These are phyloP conservation scores for Spongilla lacustris DNA, from an alignment of 37 sponge, comb jelly and placozoan genomes.

Conservation along the genomic window DNA sequence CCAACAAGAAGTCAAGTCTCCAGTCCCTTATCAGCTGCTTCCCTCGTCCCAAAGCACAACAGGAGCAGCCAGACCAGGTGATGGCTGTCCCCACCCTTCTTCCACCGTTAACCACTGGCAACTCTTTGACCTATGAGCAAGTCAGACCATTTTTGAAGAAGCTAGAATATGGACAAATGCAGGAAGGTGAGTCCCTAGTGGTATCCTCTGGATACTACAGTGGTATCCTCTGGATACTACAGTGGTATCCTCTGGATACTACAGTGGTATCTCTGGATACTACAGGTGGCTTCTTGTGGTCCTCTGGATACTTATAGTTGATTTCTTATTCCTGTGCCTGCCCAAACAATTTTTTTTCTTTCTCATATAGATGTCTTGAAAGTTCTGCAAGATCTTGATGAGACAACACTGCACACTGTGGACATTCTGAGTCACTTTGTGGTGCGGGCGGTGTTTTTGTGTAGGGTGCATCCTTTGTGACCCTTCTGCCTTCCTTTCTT, in stretches of 20 bases:
- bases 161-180: conserved; percentile 62
- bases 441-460: conserved; percentile 32
- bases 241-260: not conserved
- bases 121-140: conserved; percentile 48
- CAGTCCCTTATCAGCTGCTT: conserved; percentile 36
- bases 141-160: conserved; percentile 80
- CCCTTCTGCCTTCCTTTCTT: not conserved
- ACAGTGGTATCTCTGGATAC: not conserved
- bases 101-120: conserved; percentile 21
- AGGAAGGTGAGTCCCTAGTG: conserved; percentile 43
- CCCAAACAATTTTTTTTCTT: conserved; percentile 8
- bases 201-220: not conserved
- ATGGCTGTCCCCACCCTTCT: conserved; percentile 4
- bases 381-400: conserved; percentile 76
- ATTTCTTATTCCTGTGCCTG: conserved; percentile 12
- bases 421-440: conserved; percentile 82
- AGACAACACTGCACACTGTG: conserved; percentile 72
- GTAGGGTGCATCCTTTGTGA: not conserved
- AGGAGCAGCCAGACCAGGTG: not conserved
- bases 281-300: conserved; percentile 10
- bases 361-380: conserved; percentile 34
- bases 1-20: conserved; percentile 45
- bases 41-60: conserved; percentile 1
- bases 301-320: conserved; percentile 15
- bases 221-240: not conserved